These are phyloP conservation scores for Macquaria australasica DNA, from an alignment of 2,113 vertebrate genomes.

Conservation along the genomic window DNA sequence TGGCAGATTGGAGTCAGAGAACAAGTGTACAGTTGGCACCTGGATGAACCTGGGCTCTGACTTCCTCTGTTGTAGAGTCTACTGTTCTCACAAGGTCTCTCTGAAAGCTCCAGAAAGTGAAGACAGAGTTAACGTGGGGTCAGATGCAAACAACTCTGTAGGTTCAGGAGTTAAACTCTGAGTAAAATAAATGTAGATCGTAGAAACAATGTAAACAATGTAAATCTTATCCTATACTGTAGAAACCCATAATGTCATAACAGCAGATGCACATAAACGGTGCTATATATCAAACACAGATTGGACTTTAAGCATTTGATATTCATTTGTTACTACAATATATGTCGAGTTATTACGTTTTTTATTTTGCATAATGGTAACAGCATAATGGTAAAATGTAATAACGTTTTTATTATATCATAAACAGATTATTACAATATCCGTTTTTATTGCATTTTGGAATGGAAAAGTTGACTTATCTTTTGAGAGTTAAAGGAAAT, in stretches of 20 bases:
- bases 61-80: background rate
- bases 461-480: too few species aligned
- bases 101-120: background rate
- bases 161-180: background rate
- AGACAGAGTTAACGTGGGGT: background rate
- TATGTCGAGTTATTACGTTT: too few species aligned
- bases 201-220: too few species aligned
- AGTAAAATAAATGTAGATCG: background rate
- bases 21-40: constrained; percentile 4
- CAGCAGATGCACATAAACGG: background rate
- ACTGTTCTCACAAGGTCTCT: background rate
- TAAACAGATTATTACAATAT: background rate
- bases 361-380: background rate
- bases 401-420: background rate
- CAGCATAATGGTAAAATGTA: background rate
- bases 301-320: too few species aligned
- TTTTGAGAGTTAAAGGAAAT: too few species aligned
- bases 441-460: background rate
- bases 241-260: background rate
- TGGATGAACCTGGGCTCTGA: background rate
- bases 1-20: constrained; percentile 34
- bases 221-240: background rate
- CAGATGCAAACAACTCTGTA: background rate
- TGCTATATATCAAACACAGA: background rate
- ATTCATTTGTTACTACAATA: too few species aligned